A percentile compares a stretch with the other conserved stretches of the same genome.
These are phyloP conservation scores for Trissolcus basalis DNA, from an alignment of 1,140 invertebrate species.

Conservation along the genomic window DNA sequence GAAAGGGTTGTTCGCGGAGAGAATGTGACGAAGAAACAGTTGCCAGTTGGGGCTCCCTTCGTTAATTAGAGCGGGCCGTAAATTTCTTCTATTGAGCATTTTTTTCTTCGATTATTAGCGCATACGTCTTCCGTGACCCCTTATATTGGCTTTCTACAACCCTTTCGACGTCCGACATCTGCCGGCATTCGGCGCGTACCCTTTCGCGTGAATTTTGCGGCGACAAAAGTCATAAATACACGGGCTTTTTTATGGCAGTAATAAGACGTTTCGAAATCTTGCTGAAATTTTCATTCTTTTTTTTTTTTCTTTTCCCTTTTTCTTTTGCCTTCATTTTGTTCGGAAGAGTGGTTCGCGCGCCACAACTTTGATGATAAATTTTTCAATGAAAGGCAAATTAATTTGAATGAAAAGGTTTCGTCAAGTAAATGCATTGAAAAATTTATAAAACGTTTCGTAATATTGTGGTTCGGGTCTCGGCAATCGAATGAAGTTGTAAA, in stretches of 20 bases:
- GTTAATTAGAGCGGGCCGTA: constrained; percentile 75
- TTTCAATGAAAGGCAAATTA: constrained; percentile 6
- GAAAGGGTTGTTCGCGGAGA: constrained; percentile 59
- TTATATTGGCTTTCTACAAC: constrained; percentile 68
- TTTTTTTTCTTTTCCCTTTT: constrained; percentile 15
- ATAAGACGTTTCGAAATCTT: constrained; percentile 45
- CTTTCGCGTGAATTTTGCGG: constrained; percentile 47
- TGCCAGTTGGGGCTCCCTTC: constrained; percentile 63
- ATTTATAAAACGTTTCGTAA: constrained; percentile 39
- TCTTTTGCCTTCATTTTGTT: no score
- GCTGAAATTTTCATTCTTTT: constrained; percentile 25
- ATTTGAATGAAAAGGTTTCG: constrained; percentile 17
- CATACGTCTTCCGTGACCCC: constrained; percentile 73
- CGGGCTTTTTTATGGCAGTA: constrained; percentile 41
- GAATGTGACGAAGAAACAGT: constrained; percentile 59
- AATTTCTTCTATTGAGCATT: constrained; percentile 76
- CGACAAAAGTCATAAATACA: constrained; percentile 59
- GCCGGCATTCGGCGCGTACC: constrained; percentile 55
- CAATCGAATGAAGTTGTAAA: constrained; percentile 63
- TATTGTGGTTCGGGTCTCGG: constrained; percentile 42
- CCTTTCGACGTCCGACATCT: constrained; percentile 71
- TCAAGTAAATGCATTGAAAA: constrained; percentile 21
- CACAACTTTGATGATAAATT: constrained; percentile 7
- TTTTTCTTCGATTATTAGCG: constrained; percentile 77
- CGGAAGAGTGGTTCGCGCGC: neutral